A percentile compares a stretch with the other conserved stretches of the same genome.
Conservation (phyloP, 2,113 vertebrate species). For the Rhineura floridana region DNA sequence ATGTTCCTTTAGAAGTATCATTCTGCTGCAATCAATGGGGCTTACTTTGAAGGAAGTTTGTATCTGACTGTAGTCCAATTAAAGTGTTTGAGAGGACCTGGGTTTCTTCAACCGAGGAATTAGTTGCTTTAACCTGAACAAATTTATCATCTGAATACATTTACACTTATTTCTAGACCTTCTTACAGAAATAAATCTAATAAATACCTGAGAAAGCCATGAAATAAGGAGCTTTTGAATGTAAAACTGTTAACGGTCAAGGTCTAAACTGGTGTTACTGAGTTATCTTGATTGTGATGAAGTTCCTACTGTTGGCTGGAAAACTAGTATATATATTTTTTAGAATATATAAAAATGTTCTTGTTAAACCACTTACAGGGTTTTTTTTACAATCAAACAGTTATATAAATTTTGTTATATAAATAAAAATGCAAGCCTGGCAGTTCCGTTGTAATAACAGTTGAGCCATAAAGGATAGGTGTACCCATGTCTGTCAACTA, state of each 20-base stretch:
- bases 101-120: background rate
- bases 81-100: background rate
- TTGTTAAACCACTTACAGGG: no score
- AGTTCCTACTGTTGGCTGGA: background rate
- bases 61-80: background rate
- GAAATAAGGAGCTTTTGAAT: background rate
- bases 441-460: background rate
- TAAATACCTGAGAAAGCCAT: background rate
- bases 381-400: no score
- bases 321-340: no score
- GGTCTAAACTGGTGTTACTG: background rate
- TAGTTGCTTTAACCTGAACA: background rate
- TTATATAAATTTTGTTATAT: no score
- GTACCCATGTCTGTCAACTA: background rate
- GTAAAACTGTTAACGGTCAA: no score
- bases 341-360: no score
- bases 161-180: background rate
- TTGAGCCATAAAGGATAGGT: background rate
- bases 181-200: background rate
- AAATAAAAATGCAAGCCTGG: background rate
- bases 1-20: background rate
- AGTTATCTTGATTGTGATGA: background rate
- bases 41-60: background rate
- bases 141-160: background rate
- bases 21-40: background rate